Percentiles rank a stretch among this genome's conserved stretches.
phyloP scores from a whole-genome alignment of 2,113 vertebrate genomes.

The Pitta sordida region DNA sequence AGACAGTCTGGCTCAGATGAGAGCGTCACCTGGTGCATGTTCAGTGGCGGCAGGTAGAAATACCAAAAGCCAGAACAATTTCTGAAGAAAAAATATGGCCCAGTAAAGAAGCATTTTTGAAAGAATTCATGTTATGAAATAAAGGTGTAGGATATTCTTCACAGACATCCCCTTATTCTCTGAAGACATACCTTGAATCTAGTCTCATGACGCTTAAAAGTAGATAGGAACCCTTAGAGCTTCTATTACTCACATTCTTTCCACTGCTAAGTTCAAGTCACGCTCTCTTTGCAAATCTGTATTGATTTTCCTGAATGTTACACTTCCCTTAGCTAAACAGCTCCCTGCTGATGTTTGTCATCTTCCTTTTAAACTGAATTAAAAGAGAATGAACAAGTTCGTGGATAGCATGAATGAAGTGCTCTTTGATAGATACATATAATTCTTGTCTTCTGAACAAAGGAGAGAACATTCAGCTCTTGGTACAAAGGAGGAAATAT shows the following conservation, averaged over 20 bases:
- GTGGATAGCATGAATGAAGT: conserved; percentile 4
- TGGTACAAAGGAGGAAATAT: background rate
- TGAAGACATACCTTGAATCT: background rate
- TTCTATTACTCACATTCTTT: conserved; percentile 3
- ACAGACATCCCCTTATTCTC: background rate
- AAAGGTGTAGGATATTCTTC: background rate
- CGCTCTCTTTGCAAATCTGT: conserved; percentile 40
- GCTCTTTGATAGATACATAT: conserved; percentile 35
- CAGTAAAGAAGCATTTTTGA: background rate
- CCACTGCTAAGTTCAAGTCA: conserved; percentile 5
- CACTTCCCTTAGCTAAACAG: conserved; percentile 39
- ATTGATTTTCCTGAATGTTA: conserved; percentile 64
- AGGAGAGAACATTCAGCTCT: background rate
- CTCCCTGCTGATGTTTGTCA: conserved; percentile 58
- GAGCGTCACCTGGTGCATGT: background rate
- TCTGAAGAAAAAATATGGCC: background rate
- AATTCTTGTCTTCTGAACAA: conserved; percentile 7
- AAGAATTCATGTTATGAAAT: background rate
- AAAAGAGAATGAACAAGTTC: conserved; percentile 47
- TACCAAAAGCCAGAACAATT: background rate
- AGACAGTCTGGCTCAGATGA: background rate
- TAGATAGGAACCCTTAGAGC: background rate
- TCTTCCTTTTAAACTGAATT: conserved; percentile 36
- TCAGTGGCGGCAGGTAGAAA: background rate
- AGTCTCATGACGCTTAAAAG: background rate